phyloP scores from a whole-genome alignment of 1,140 invertebrate species.

The Camponotus pennsylvanicus region DNA sequence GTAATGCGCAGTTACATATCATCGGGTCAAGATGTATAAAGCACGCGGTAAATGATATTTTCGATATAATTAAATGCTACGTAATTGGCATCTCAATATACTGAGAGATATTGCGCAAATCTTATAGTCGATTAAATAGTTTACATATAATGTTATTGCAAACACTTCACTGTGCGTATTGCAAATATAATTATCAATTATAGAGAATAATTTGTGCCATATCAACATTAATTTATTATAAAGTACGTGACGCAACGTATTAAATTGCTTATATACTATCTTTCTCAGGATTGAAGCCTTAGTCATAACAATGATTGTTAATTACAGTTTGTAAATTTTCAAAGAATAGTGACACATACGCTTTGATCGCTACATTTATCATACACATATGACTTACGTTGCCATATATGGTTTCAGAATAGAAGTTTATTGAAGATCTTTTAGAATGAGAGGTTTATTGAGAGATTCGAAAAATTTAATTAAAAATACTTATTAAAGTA shows the following conservation, averaged over 20 bases:
- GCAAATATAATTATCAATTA: constrained; percentile 17
- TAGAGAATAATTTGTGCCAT: background rate
- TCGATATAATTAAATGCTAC: constrained; percentile 25
- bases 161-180: background rate
- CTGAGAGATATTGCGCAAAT: background rate
- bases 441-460: background rate
- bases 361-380: background rate
- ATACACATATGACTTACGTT: too few species aligned
- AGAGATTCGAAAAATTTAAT: background rate
- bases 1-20: background rate
- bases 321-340: background rate
- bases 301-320: background rate
- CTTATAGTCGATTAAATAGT: background rate
- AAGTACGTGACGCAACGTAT: constrained; percentile 1
- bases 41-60: background rate
- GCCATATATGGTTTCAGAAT: too few species aligned
- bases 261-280: background rate
- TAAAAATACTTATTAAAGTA: background rate
- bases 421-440: too few species aligned
- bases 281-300: background rate
- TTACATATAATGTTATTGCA: background rate
- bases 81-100: background rate
- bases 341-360: background rate
- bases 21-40: background rate
- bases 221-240: background rate